Base-by-base conservation (phyloP, 1,140 invertebrate species). In the Drusus annulatus region DNA sequence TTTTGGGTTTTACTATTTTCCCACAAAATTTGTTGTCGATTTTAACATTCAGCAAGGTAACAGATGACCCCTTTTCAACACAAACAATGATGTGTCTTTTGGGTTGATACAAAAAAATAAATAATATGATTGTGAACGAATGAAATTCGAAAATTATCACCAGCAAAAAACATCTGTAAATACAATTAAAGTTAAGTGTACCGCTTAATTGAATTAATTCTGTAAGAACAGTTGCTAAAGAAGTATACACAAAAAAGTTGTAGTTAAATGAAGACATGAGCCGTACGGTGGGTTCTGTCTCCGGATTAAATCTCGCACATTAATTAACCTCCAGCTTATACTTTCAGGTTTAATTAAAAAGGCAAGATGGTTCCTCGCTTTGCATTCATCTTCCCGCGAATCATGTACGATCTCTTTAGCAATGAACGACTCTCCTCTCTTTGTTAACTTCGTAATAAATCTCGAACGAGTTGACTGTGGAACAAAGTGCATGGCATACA, bases 341-440 rank as follows among this genome's bases (percentile, higher is more conserved):
- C 45, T 28, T 51, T 71, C 68, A 21, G 45, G 68, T 52, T 71
- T 71, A 71, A 71, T 71, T 71, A 71, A 71, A 68, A 71, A 52
- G 45, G 45, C 45, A 15, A 17, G 36, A 19, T 21, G 19, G 68
- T 71, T 23, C 8, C 17, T 71, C 36, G 65, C 36, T 54, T 17
- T 71, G 50, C 68, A 52, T 71, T 71, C 50, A 52, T 71, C 68
- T 71, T 71, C 68, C 52, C 65, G 68, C 68, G 50, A 71, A 71
- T 71, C 68, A 71, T 51, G 36, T 25, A 65, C 8, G 62, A 65
- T 65, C 62, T 65, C 28, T 28, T n/a, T 65, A 21, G 56, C 8
- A 60, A 13, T 28, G 28, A 28, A 65, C 62, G 10, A n/a, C 36
- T 10, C 28, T 65, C 25, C 10, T 36, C 68, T 71, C 68, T 71